Evolutionary conservation across 2,113 vertebrate genomes (phyloP).

Genomic region (Hemicordylus capensis): DNA sequence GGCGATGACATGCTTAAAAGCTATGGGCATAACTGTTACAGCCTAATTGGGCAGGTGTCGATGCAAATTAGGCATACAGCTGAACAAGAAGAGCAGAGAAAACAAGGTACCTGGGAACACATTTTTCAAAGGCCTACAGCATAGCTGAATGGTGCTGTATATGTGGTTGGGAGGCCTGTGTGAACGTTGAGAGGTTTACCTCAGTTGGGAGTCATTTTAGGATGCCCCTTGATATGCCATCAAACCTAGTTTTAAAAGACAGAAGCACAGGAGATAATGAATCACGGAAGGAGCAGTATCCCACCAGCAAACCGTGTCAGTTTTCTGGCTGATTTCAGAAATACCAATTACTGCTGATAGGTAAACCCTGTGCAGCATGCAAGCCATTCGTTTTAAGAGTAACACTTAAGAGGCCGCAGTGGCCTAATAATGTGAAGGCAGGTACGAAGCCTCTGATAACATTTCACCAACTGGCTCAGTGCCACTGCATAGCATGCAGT

Average conservation of each 20-base stretch:
- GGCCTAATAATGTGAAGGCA: conserved; percentile 63
- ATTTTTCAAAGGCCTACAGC: conserved; percentile 25
- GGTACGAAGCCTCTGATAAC: conserved; percentile 63
- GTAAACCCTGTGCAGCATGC: conserved; percentile 58
- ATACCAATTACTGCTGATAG: conserved; percentile 67
- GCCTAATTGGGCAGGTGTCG: not conserved
- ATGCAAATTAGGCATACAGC: not conserved
- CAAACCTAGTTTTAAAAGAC: conserved; percentile 48
- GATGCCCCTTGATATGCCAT: conserved; percentile 13
- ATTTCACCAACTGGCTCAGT: conserved; percentile 66
- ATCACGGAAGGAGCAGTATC: conserved; percentile 33
- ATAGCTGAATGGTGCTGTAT: conserved; percentile 29
- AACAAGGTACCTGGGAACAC: conserved; percentile 33
- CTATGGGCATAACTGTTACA: not conserved
- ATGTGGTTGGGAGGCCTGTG: not conserved
- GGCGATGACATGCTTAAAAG: not conserved
- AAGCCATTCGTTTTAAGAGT: conserved; percentile 67
- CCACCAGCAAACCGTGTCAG: conserved; percentile 49
- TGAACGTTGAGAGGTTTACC: not conserved
- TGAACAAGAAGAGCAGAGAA: conserved; percentile 27
- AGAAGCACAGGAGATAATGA: conserved; percentile 27
- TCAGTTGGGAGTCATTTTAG: conserved; percentile 20
- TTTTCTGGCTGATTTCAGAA: conserved; percentile 62
- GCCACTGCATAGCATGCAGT: conserved; percentile 56
- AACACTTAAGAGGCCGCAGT: conserved; percentile 57